Evolutionary conservation across 1,140 invertebrate species (phyloP), one percentile per base, ranked within the genome.

Genomic region (Hylaeus volcanicus): DNA sequence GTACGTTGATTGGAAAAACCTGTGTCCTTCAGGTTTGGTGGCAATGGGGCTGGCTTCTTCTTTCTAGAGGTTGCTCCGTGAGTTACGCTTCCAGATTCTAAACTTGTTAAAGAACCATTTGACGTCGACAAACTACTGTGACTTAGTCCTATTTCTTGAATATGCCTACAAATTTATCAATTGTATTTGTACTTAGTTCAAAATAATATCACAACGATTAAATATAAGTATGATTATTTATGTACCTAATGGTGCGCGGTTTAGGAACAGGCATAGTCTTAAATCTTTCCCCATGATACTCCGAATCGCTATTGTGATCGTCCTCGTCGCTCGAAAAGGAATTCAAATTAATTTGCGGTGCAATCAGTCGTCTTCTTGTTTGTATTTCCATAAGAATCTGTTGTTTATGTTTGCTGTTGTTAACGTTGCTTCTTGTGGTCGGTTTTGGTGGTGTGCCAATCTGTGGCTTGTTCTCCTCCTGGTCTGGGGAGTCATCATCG

Each of bases 251-350:
- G 8, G 91, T 92, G 75, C 94, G 88, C 12, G 95, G 95, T 85
- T 93, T 94, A n/a, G 95, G 95, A 74, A 95, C 91, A 5, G 95
- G 95, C 12, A 88, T 84, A 48, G 37, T 51, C 12, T 66, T 55
- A 8, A 39, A 55, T 14, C 55, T 56, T 48, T 77, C 37, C 64
- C 60, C 39, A 43, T 55, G 78, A 43, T 43, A 63, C 1, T 90
- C 88, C 12, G 79, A 79, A 71, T 92, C 88, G 77, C 94, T 94
- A 53, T 94, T 94, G 53, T 93, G 91, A 37, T 94, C 94, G 11
- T 96, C 95, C 76, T 96, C 95, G 11, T 96, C 95, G 78, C 95
- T 96, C 94, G 94, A 95, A 89, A 96, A 96, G 1, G 96, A 96
- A 94, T 96, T 96, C 0, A 95, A 88, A 86, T 89, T 94, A 39